A percentile compares a stretch with the other conserved stretches of the same genome.
Evolutionary conservation across 2,888 invertebrate genomes (phyloP).

Genomic region (Synergus laeviventris): DNA sequence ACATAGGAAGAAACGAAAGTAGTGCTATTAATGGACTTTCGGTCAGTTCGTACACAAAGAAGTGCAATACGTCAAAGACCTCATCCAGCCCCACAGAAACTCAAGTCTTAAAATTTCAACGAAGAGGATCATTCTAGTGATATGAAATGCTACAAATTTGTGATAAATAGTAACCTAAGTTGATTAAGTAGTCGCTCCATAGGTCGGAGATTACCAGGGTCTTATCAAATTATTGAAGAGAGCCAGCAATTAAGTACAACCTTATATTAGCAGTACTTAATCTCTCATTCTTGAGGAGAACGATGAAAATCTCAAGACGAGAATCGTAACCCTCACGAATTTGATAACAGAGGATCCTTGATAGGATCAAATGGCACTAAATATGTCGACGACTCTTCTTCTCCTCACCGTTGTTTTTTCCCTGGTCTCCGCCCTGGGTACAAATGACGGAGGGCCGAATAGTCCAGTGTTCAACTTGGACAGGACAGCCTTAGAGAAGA

Average conservation of each 20-base stretch:
- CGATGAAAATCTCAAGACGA: constrained; percentile 17
- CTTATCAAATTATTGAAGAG: not conserved
- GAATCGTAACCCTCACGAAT: not conserved
- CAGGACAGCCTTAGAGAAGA: constrained; percentile 81
- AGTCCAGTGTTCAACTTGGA: constrained; percentile 76
- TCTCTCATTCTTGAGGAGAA: not conserved
- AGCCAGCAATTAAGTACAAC: not conserved
- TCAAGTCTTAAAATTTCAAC: not conserved
- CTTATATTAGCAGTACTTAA: constrained; percentile 7
- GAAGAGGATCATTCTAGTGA: constrained; percentile 23
- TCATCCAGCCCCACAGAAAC: not conserved
- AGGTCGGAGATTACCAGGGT: constrained; percentile 6
- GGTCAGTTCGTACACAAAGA: constrained; percentile 6
- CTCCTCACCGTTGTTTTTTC: not conserved
- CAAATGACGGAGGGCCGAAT: constrained; percentile 70
- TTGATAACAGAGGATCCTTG: not conserved
- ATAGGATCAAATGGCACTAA: constrained; percentile 5
- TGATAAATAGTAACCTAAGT: constrained; percentile 37
- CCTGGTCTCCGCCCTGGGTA: constrained; percentile 49
- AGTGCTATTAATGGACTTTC: constrained; percentile 31
- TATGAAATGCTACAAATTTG: constrained; percentile 37
- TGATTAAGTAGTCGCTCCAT: constrained; percentile 20
- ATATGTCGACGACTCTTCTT: not conserved
- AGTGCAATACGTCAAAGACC: constrained; percentile 25
- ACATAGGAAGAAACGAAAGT: constrained; percentile 22